phyloP scores from a whole-genome alignment of 1,140 invertebrate species.

The honey bee (Apis mellifera) region DNA sequence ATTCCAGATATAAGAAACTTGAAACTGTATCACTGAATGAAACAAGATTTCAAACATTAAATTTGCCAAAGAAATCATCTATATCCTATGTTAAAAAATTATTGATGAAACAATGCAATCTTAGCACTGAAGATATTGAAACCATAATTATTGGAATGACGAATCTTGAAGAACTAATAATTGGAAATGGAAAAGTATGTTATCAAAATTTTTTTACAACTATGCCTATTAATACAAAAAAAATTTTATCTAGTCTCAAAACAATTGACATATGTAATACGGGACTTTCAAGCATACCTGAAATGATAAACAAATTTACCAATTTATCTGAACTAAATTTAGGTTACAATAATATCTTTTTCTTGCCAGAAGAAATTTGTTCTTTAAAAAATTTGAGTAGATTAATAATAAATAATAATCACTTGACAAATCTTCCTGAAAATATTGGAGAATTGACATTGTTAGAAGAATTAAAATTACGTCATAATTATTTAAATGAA shows the following conservation, averaged over 20 bases:
- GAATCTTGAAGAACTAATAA: conserved; percentile 57
- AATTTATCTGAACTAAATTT: conserved; percentile 64
- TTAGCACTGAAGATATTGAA: conserved; percentile 45
- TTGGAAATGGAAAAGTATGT: conserved; percentile 42
- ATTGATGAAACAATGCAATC: conserved; percentile 58
- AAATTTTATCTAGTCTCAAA: conserved; percentile 36
- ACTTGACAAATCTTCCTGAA: conserved; percentile 55
- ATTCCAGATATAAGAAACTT: conserved; percentile 48
- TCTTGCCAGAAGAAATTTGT: conserved; percentile 67
- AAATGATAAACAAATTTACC: conserved; percentile 47
- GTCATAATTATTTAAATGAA: conserved; percentile 57
- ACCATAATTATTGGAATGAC: conserved; percentile 54
- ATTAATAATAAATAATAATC: conserved; percentile 56
- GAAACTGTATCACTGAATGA: conserved; percentile 55
- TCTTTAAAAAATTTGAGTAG: conserved; percentile 59
- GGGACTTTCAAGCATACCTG: conserved; percentile 45
- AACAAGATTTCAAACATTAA: conserved; percentile 57
- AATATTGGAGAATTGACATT: conserved; percentile 58
- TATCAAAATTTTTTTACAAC: conserved; percentile 52
- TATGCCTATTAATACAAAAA: conserved; percentile 54
- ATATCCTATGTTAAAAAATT: conserved; percentile 55
- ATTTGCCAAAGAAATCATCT: conserved; percentile 12
- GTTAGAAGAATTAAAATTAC: conserved; percentile 56
- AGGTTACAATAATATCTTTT: conserved; percentile 58
- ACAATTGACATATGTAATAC: conserved; percentile 48